A percentile compares a stretch with the other conserved stretches of the same genome.
phyloP scores from a whole-genome alignment of 2,888 invertebrate species.

The Parnassius glacialis region DNA sequence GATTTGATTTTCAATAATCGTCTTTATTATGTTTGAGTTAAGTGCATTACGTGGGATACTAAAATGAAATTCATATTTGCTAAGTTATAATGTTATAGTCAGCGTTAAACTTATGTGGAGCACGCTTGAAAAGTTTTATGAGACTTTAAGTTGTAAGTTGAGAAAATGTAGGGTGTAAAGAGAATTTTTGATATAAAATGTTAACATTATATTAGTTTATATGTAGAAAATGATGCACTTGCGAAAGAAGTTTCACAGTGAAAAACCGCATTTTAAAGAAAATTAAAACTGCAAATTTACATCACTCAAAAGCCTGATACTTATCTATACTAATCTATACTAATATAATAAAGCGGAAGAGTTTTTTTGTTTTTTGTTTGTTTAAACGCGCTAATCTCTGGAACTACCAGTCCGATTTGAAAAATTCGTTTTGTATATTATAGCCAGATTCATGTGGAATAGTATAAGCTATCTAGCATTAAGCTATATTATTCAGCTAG shows the following conservation, averaged over 20 bases:
- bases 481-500: no score
- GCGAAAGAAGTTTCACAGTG: constrained; percentile 3
- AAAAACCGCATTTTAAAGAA: no score
- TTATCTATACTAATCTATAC: no score
- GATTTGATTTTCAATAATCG: constrained; percentile 23
- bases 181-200: constrained; percentile 62
- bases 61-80: constrained; percentile 31
- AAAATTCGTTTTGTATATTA: no score
- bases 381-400: no score
- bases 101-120: constrained; percentile 70
- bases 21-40: constrained; percentile 25
- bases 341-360: no score
- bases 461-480: no score
- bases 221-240: constrained; percentile 8
- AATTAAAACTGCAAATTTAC: no score
- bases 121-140: constrained; percentile 75
- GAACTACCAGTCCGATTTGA: no score
- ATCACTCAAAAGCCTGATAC: no score
- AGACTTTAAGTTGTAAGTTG: constrained; percentile 70
- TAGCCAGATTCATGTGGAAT: no score
- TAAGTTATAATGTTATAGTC: constrained; percentile 48
- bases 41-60: constrained; percentile 7
- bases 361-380: no score
- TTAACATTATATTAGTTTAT: constrained; percentile 25
- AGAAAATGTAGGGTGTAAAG: constrained; percentile 52